Evolutionary conservation across 2,113 vertebrate genomes (phyloP), one percentile per base, ranked within the genome.

Genomic region (Hemibagrus wyckioides): DNA sequence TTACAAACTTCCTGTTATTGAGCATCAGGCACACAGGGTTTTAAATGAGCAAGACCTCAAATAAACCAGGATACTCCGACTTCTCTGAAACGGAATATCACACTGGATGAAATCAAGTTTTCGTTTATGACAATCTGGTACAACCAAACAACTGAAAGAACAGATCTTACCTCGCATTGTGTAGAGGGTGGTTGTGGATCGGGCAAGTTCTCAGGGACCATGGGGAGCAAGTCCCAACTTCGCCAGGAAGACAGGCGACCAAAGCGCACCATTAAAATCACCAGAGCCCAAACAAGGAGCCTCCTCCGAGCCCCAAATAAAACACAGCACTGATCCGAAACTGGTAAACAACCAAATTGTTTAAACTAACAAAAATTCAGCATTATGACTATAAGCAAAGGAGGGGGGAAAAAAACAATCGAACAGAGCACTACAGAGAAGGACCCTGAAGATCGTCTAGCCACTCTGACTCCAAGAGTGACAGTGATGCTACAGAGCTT

Each of bases 171-270:
- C 94, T 94, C 85, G 88, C 61, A 86, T 85, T 91, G 88, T 19
- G 28, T 61, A 0, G 89, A 54, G 3, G 67, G 80, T 0, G 0
- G n/a, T 3, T 90, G 14, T 2, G 89, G 83, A 85, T 91, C 90
- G 0, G 92, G 63, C 65, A 92, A 15, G 71, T 87, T 91, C 25
- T 94, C 94, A 0, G 93, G 84, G 84, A 94, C 92, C 41, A 93
- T 91, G 0, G 93, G 91, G 19, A 95, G 92, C 81, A 95, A 90
- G 89, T 96, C 95, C 95, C 94, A 96, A 92, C 96, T 96, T 87
- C 75, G 93, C 94, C 95, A 95, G 25, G 94, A 94, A 1, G 94
- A 56, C 7, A 96, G 91, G 8, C 86, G 93, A 30, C 91, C 87
- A 39, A 96, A 95, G 73, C 91, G 94, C 44, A 94, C 92, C 94